Evolutionary conservation across 2,113 vertebrate genomes (phyloP).

Genomic region (Nothobranchius furzeri): DNA sequence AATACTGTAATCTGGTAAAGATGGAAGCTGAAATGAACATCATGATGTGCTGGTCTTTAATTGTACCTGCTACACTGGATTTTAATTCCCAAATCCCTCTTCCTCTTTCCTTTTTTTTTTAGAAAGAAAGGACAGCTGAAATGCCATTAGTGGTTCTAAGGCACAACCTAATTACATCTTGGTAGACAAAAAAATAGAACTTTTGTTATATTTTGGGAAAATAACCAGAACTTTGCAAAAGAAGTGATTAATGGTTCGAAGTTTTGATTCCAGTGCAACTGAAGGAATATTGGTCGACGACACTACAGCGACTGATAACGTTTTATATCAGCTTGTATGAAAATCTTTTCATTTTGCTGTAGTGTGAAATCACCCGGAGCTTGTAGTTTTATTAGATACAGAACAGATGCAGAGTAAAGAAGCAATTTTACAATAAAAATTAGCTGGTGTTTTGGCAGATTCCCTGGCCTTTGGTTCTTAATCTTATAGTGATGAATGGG

Average conservation of each 20-base stretch:
- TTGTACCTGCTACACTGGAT: too few relatives aligned
- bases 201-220: neutral
- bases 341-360: constrained; percentile 3
- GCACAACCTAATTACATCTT: neutral
- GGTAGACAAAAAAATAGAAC: neutral
- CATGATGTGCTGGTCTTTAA: too few relatives aligned
- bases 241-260: neutral
- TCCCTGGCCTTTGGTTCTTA: constrained; percentile 48
- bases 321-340: constrained; percentile 13
- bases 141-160: neutral
- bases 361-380: neutral
- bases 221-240: neutral
- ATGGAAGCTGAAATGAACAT: too few relatives aligned
- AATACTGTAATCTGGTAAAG: too few relatives aligned
- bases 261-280: neutral
- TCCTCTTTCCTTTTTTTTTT: too few relatives aligned
- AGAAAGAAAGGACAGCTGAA: neutral
- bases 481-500: constrained; percentile 65
- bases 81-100: too few relatives aligned
- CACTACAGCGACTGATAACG: neutral
- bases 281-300: neutral
- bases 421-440: constrained; percentile 25
- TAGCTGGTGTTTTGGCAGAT: constrained; percentile 23
- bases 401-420: constrained; percentile 2
- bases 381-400: constrained; percentile 6